Percentiles rank a stretch among this genome's conserved stretches.
Conservation (phyloP, 2,797 vertebrate genomes). For the Bovichtus variegatus region DNA sequence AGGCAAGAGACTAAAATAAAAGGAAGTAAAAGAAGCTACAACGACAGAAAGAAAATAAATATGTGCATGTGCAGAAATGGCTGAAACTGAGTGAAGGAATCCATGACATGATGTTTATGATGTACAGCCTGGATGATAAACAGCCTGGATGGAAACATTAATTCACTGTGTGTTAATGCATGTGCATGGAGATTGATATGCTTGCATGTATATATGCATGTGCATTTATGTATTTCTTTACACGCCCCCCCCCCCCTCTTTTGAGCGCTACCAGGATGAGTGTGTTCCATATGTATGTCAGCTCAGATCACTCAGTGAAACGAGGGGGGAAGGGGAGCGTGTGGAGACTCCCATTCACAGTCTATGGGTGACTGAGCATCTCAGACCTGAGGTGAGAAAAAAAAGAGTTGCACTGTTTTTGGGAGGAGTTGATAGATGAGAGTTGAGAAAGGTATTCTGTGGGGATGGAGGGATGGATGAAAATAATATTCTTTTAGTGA, state of each 20-base stretch:
- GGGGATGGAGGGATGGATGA: constrained; percentile 50
- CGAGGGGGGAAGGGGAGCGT: constrained; percentile 5
- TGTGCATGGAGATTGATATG: constrained; percentile 21
- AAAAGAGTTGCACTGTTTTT: constrained; percentile 51
- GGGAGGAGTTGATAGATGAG: constrained; percentile 60
- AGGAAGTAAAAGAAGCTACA: constrained; percentile 34
- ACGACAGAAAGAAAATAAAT: constrained; percentile 13
- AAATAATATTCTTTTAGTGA: constrained; percentile 63
- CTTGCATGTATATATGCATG: constrained; percentile 19
- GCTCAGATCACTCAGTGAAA: constrained; percentile 69
- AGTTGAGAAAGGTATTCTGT: constrained; percentile 43
- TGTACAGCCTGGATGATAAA: background rate
- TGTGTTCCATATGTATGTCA: constrained; percentile 81
- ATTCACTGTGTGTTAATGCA: constrained; percentile 11
- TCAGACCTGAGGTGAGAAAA: constrained; percentile 51
- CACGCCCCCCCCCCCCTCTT: constrained; percentile 20
- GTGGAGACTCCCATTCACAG: constrained; percentile 38
- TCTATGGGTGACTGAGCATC: constrained; percentile 58
- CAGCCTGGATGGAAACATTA: background rate
- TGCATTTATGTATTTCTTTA: constrained; percentile 18
- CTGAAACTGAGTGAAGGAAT: background rate
- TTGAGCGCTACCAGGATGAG: constrained; percentile 69
- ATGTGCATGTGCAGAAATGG: background rate
- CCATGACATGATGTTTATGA: too few species aligned
- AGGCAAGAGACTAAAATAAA: constrained; percentile 34